These are phyloP conservation scores for Dromococcyx pavoninus DNA, from an alignment of 2,797 vertebrate species.

Conservation along the genomic window DNA sequence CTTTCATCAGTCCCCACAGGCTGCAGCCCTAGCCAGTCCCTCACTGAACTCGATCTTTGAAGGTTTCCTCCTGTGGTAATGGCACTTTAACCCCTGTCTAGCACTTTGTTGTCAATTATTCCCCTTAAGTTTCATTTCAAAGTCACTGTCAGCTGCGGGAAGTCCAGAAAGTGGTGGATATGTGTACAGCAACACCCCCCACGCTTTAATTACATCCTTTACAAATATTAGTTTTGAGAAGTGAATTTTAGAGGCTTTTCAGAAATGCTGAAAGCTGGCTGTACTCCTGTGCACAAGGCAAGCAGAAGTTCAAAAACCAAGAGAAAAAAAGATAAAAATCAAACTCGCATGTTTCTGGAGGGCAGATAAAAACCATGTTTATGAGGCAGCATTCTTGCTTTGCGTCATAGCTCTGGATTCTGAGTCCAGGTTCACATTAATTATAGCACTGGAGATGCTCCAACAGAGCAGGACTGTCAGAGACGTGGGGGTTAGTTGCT, in stretches of 20 bases:
- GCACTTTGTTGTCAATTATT: neutral
- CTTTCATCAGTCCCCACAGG: neutral
- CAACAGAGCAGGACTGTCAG: neutral
- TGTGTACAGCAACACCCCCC: neutral
- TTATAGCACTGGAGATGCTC: neutral
- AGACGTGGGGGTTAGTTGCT: neutral
- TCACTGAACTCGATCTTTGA: neutral
- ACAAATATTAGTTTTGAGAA: neutral
- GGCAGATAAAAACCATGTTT: neutral
- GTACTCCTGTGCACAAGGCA: neutral
- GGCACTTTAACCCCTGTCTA: neutral
- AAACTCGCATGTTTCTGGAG: neutral
- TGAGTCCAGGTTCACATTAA: fast-evolving
- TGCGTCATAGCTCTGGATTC: neutral
- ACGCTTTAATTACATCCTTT: neutral
- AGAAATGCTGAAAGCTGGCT: neutral
- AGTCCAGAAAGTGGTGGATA: neutral
- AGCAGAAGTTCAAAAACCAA: neutral
- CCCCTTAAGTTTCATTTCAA: neutral
- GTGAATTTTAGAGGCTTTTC: neutral
- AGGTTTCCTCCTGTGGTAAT: neutral
- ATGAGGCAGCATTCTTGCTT: neutral
- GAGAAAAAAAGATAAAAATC: neutral
- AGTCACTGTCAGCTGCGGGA: neutral
- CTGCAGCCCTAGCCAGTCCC: neutral